Percentiles rank a stretch among this genome's conserved stretches.
Conservation (phyloP, 2,113 vertebrate genomes). For the Oryzias celebensis region DNA sequence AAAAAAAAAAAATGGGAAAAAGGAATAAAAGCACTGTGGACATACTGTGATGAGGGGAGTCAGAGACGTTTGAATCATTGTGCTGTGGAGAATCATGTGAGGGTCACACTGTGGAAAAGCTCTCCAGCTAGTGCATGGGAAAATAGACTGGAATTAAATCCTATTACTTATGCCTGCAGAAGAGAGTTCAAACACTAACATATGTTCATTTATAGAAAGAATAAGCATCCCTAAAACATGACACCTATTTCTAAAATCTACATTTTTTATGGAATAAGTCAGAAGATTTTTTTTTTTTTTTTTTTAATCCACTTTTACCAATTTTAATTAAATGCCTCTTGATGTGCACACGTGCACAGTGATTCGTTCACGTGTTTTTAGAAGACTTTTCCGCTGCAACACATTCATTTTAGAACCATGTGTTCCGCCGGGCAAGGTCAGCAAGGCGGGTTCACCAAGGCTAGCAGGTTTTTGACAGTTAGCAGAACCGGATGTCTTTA, state of each 20-base stretch:
- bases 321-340: no score
- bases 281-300: no score
- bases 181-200: not conserved
- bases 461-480: not conserved
- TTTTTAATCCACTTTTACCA: no score
- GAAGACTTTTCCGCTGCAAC: no score
- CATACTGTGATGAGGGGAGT: not conserved
- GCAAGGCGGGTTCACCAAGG: not conserved
- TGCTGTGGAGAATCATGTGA: constrained; percentile 67
- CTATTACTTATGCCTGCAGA: not conserved
- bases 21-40: not conserved
- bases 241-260: no score
- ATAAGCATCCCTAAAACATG: no score
- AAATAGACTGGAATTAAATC: constrained; percentile 28
- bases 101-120: constrained; percentile 63
- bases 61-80: constrained; percentile 37
- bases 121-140: constrained; percentile 34
- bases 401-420: no score
- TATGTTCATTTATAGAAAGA: constrained; percentile 3
- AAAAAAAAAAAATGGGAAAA: not conserved
- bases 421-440: constrained; percentile 44
- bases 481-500: not conserved
- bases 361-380: no score
- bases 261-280: no score
- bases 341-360: no score